Evolutionary conservation across 2,113 vertebrate genomes (phyloP).

Genomic region (Alouatta palliata): DNA sequence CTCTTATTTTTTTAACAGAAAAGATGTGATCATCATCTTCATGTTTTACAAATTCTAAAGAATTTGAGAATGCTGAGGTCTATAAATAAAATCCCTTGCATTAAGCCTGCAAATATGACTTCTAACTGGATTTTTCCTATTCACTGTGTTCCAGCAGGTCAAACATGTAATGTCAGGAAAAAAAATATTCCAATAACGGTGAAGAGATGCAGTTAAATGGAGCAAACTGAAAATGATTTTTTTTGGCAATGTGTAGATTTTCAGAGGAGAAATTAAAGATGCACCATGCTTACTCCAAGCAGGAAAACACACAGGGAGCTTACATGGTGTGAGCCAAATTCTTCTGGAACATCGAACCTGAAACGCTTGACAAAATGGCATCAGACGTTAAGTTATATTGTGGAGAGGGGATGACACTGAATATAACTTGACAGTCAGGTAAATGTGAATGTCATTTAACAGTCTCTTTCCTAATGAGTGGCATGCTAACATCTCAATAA

Average conservation of each 20-base stretch:
- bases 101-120: constrained; percentile 24
- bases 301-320: constrained; percentile 1
- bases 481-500: constrained; percentile 82
- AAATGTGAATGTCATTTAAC: constrained; percentile 81
- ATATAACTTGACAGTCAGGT: constrained; percentile 77
- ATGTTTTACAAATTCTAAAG: constrained; percentile 47
- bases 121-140: constrained; percentile 53
- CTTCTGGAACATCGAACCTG: constrained; percentile 64
- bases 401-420: constrained; percentile 75
- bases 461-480: constrained; percentile 77
- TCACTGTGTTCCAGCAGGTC: constrained; percentile 36
- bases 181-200: constrained; percentile 17
- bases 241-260: constrained; percentile 38
- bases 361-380: constrained; percentile 74
- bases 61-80: neutral
- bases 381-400: constrained; percentile 67
- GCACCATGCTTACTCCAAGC: neutral
- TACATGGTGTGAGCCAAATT: neutral
- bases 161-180: constrained; percentile 37
- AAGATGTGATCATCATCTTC: neutral
- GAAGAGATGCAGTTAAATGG: constrained; percentile 53
- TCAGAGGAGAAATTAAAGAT: constrained; percentile 46
- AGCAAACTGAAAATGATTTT: constrained; percentile 50
- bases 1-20: neutral
- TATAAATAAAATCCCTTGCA: constrained; percentile 60